Base-by-base conservation (phyloP, 1,140 invertebrate species). In the Halictus rubicundus region DNA sequence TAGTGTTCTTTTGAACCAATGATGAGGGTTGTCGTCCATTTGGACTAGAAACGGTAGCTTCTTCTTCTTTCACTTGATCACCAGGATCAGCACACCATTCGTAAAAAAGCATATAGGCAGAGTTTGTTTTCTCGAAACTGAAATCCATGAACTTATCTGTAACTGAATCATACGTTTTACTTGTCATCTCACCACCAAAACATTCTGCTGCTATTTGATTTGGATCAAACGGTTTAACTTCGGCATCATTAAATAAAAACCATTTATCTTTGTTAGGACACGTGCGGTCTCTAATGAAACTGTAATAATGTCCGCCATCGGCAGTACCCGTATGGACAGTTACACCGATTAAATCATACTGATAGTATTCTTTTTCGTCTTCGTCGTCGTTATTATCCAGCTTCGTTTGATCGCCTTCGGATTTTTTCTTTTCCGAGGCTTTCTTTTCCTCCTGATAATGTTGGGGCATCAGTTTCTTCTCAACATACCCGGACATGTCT, bases 91-190 rank as follows among this genome's bases (percentile, higher is more conserved):
- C 93, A 73, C 94, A 95, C 81, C 96, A 95, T 91, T 99, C 97
- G 91, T 99, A 99, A 90, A 99, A 99, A 64, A 99, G 91, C 98
- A 99, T 99, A 88, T 99, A 99, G 1, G 98, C 98, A 89, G 97
- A 98, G 90, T 99, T 99, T 0, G 98, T 99, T 93, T 99, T 99
- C 91, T 99, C 98, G 91, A 98, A 98, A 84, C 97, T 98, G 88
- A 99, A 98, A 89, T 99, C 98, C 96, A 99, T 97, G 89, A 98
- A 99, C 89, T 99, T 99, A 86, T 99, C 98, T 1, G 97, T 98
- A 3, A 98, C 97, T 1, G 97, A 97, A 90, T 99, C 98, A 89
- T 99, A 99, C 0, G 97, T 98, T 94, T 99, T 99, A 87, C 97
- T 98, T 4, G 97, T 99, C 97, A 98, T 98, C 94, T 99, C 98